Evolutionary conservation across 2,888 invertebrate genomes (phyloP).

Genomic region (Brachyptera risi): DNA sequence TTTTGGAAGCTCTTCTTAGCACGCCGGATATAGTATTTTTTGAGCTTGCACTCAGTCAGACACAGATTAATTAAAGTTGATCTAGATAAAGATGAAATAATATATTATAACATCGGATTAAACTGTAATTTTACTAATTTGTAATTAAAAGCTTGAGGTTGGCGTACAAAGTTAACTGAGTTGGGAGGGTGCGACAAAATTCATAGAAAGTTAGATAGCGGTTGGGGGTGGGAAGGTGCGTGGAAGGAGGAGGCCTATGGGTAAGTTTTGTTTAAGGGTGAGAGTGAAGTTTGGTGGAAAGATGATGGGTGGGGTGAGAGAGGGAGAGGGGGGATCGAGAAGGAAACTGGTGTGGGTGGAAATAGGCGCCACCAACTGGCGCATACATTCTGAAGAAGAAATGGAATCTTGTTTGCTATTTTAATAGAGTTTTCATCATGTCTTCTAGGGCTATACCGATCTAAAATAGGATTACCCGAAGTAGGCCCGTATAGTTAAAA

Average conservation of each 20-base stretch:
- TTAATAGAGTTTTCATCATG: conserved; percentile 11
- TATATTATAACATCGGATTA: neutral
- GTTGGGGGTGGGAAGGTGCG: neutral
- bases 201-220: neutral
- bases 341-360: neutral
- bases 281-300: too few relatives aligned
- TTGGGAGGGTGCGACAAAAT: neutral
- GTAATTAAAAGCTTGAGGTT: conserved; percentile 10
- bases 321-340: neutral
- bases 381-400: neutral
- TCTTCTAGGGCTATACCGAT: conserved; percentile 1
- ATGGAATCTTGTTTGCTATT: conserved; percentile 9
- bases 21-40: too few relatives aligned
- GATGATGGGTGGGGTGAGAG: neutral
- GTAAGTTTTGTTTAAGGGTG: neutral
- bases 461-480: too few relatives aligned
- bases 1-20: too few relatives aligned
- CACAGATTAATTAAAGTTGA: too few relatives aligned
- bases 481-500: too few relatives aligned
- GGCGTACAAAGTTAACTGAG: conserved; percentile 1
- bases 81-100: neutral
- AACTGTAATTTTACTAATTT: conserved; percentile 16
- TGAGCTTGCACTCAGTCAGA: too few relatives aligned
- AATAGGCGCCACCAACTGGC: conserved; percentile 1
- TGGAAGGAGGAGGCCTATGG: neutral